Evolutionary conservation across 2,888 invertebrate genomes (phyloP).

Genomic region (Mellilla xanthometata): DNA sequence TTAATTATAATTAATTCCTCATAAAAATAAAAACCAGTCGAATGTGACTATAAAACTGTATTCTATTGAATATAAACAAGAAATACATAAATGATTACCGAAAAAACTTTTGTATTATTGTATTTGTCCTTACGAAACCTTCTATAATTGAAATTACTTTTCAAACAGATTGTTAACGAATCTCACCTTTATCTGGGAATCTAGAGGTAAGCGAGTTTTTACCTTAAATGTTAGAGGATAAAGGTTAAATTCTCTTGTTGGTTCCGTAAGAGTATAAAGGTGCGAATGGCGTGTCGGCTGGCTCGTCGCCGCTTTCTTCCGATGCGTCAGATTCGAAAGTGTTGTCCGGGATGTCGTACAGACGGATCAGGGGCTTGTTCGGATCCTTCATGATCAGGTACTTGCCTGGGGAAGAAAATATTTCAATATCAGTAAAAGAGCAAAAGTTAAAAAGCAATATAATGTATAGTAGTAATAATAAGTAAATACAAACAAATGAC

Average conservation of each 20-base stretch:
- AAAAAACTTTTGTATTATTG: conserved; percentile 40
- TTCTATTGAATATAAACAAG: conserved; percentile 64
- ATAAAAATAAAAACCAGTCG: conserved; percentile 30
- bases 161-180: conserved; percentile 19
- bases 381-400: conserved; percentile 99
- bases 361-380: conserved; percentile 98
- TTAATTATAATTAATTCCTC: too few relatives aligned
- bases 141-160: conserved; percentile 18
- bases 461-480: too few relatives aligned
- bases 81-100: conserved; percentile 57
- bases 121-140: conserved; percentile 35
- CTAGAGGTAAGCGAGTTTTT: conserved; percentile 6
- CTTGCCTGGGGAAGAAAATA: conserved; percentile 73
- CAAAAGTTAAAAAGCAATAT: too few relatives aligned
- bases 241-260: conserved; percentile 67
- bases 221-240: background rate
- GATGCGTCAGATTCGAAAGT: conserved; percentile 99
- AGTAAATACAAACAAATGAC: too few relatives aligned
- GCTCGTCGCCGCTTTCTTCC: conserved; percentile 90
- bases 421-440: too few relatives aligned
- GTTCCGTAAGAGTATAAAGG: conserved; percentile 77
- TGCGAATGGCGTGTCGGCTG: conserved; percentile 73
- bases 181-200: conserved; percentile 9
- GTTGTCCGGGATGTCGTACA: conserved; percentile 99
- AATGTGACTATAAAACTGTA: conserved; percentile 69